phyloP scores from a whole-genome alignment of 2,113 vertebrate genomes.

The Galbula dea region DNA sequence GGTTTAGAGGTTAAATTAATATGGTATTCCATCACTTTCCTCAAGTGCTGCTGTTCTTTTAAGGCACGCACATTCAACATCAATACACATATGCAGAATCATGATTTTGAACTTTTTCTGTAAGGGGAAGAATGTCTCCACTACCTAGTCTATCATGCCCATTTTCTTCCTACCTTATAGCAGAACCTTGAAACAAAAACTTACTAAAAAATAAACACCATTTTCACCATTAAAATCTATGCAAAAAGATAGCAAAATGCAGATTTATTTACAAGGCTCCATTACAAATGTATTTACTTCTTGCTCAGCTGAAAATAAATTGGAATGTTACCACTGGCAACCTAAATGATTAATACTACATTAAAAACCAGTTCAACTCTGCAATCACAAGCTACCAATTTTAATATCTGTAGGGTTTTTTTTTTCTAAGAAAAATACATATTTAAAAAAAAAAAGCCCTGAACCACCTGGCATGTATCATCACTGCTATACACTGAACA shows the following conservation, averaged over 20 bases:
- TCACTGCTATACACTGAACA: not conserved
- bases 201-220: not conserved
- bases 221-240: not conserved
- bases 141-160: not conserved
- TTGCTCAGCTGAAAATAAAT: not conserved
- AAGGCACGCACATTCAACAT: not conserved
- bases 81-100: not conserved
- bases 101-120: not conserved
- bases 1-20: not conserved
- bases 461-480: not conserved
- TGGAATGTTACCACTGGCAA: not conserved
- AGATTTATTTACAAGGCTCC: not conserved
- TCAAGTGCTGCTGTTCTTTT: not conserved
- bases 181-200: not conserved
- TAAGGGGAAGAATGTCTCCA: not conserved
- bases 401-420: not conserved
- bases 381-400: not conserved
- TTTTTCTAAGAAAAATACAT: not conserved
- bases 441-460: not conserved
- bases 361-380: not conserved
- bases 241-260: not conserved
- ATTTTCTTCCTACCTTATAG: not conserved
- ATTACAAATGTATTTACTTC: slow-evolving; percentile 20
- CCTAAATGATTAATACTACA: not conserved
- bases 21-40: not conserved